Evolutionary conservation across 2,888 invertebrate genomes (phyloP), one percentile per base, ranked within the genome.

Genomic region (Aricia artaxerxes): DNA sequence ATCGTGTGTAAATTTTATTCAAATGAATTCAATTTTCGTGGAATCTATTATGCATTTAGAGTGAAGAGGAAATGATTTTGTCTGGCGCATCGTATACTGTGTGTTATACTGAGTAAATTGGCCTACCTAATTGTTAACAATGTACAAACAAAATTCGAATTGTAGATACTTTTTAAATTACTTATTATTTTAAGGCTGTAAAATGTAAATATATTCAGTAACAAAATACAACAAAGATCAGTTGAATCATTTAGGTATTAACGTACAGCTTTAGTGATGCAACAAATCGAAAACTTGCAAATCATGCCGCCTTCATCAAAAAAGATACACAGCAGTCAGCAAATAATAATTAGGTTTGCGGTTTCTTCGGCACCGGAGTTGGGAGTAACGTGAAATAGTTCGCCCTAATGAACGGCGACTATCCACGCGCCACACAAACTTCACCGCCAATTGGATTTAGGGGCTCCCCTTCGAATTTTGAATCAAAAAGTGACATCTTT

Each of bases 1-100:
- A 78, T 78, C 73, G 78, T 73, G 38, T 78, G 72, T 73, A 73
- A 60, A 78, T 78, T 73, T 57, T 57, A 57, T 78, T 78, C 38
- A 31, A 78, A 78, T 64, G 64, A 78, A 49, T 78, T 69, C 69
- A 78, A 60, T 64, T 69, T 78, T 69, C 49, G 60, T 78, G 16
- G 16, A 64, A 31, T 69, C 69, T 35, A 69, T 69, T 69, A 69
- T 38, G 69, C 35, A 38, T 69, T 69, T 69, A 38, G 16, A 69
- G 35, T 35, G 69, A 3, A 69, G 69, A 11, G 69, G 35, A 38
- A 69, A 69, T 69, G 1, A 38, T 69, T 69, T 69, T 69, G 69
- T 38, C 16, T 69, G 13, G 35, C 35, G 13, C 35, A 69, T 69
- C 5, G 24, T 69, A 69, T 11, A 24, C 9, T 0, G 24, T 9